Evolutionary conservation across 2,113 vertebrate genomes (phyloP), one percentile per base, ranked within the genome.

Genomic region (Sinocyclocheilus rhinocerous): DNA sequence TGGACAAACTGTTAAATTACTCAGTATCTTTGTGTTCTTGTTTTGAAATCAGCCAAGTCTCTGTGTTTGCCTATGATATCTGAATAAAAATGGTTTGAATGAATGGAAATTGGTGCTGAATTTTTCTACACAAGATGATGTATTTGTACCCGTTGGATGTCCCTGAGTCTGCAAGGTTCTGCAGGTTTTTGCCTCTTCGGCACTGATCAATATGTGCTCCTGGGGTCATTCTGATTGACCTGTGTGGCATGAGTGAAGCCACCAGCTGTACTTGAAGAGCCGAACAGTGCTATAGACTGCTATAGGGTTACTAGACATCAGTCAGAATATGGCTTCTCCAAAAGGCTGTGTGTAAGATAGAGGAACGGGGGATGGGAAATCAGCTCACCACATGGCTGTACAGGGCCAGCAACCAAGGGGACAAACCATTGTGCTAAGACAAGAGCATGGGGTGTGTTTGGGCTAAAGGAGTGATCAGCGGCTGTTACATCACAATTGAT

Each of bases 251-350:
- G 92, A 92, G 92, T 92, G 92, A 94, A 92, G 91, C 93, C 92
- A 94, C 92, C 93, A 94, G 93, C 93, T 95, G 93, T 90, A 91
- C 86, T 90, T 86, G 89, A 90, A 90, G 82, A 91, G 88, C 89
- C 90, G 89, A 86, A 89, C 89, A 90, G 90, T 88, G 92, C 93
- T 94, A 93, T 93, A 92, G 89, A 90, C 89, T 88, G 92, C 93
- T 94, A 93, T 93, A 92, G 89, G 91, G 90, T 93, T 92, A 94
- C 93, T 84, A 92, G 91, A 94, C 93, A 94, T 95, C 92, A 95
- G 93, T 94, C 92, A 95, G 90, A 87, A 89, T 86, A 90, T 84
- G 92, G 91, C 92, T 88, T 91, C 89, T 91, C 89, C 82, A 79
- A 86, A 92, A 91, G 91, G 91, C 89, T 89, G 86, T 70, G 90